A percentile compares a stretch with the other conserved stretches of the same genome.
Conservation (phyloP, 2,797 vertebrate genomes). For the Arrhamphus sclerolepis region DNA sequence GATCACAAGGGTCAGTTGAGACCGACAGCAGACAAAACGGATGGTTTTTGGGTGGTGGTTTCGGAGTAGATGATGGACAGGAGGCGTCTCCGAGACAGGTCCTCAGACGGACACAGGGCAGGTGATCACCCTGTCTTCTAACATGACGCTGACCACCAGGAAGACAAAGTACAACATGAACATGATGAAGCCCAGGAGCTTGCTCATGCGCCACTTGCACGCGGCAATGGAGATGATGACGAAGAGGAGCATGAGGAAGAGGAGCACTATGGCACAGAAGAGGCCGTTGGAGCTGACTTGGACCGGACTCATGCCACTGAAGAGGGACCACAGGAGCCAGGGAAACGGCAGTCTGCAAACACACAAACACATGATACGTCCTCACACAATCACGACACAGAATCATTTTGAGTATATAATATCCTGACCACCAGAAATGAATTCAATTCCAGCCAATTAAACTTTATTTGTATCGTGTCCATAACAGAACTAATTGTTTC, state of each 20-base stretch:
- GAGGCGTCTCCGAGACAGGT: conserved; percentile 1
- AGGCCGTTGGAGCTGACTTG: conserved; percentile 96
- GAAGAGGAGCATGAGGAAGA: conserved; percentile 99
- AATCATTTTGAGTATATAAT: too few relatives aligned
- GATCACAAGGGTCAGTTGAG: conserved; percentile 44
- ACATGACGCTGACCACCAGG: conserved; percentile 94
- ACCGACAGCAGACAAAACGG: conserved; percentile 43
- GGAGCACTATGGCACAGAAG: conserved; percentile 98
- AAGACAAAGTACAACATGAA: conserved; percentile 96
- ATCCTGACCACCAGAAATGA: too few relatives aligned
- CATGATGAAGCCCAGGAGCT: conserved; percentile 94
- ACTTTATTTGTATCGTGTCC: too few relatives aligned
- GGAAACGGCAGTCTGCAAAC: conserved; percentile 91
- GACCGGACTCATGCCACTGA: conserved; percentile 82
- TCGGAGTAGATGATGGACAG: conserved; percentile 2
- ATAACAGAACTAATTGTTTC: too few relatives aligned
- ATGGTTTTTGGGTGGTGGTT: conserved; percentile 35
- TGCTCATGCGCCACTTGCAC: conserved; percentile 99
- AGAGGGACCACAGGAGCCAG: conserved; percentile 88
- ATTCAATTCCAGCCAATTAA: too few relatives aligned
- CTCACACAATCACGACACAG: too few relatives aligned
- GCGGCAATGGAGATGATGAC: conserved; percentile 96
- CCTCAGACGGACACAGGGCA: conserved; percentile 92
- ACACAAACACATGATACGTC: conserved; percentile 17
- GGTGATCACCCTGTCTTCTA: conserved; percentile 91